Evolutionary conservation across 2,888 invertebrate genomes (phyloP), one percentile per base, ranked within the genome.

Genomic region (Cinara cedri): DNA sequence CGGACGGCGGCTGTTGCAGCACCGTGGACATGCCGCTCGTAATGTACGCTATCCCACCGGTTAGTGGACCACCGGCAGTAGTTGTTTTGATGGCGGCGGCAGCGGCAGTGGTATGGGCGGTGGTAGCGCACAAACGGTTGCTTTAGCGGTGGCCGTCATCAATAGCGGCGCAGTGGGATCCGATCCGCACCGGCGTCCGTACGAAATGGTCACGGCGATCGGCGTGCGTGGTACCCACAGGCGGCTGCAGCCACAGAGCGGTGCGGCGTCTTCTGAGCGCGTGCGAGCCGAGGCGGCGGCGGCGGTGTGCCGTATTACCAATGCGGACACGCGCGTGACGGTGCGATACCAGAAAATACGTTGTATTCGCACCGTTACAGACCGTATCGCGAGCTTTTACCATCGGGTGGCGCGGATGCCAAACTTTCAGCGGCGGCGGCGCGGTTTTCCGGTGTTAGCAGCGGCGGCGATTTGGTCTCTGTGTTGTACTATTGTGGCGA

Each of bases 1-100:
- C 78, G 70, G 66, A 81, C 81, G 74, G 80, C 81, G 63, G 80
- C 82, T n/a, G 82, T 81, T 72, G 82, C 83, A 66, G 83, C 82
- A 21, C 82, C 82, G 66, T 81, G 83, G 81, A 83, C 74, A 71
- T 78, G 82, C 81, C 78, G 83, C 16, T 44, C 55, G 49, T 26
- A 16, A 19, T 19, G 24, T 24, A 24, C 24, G 72, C 10, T 55
- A 54, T 62, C 81, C 34, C 34, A 57, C 14, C 57, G 60, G 75
- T 1, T 26, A 34, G 62, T 63, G 54, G 21, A 46, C 65, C 66
- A 42, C 68, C 13, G 54, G 78, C n/a, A 13, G 21, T 82, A 78
- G 60, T 24, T 9, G 10, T 9, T 46, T 10, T 42, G 24, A 14
- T 3, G 49, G 51, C 34, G n/a, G n/a, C 14, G 21, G 44, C 16